Percentiles rank a stretch among this genome's conserved stretches.
These are phyloP conservation scores for Papio anubis DNA, from an alignment of 2,113 vertebrate species.

Conservation along the genomic window DNA sequence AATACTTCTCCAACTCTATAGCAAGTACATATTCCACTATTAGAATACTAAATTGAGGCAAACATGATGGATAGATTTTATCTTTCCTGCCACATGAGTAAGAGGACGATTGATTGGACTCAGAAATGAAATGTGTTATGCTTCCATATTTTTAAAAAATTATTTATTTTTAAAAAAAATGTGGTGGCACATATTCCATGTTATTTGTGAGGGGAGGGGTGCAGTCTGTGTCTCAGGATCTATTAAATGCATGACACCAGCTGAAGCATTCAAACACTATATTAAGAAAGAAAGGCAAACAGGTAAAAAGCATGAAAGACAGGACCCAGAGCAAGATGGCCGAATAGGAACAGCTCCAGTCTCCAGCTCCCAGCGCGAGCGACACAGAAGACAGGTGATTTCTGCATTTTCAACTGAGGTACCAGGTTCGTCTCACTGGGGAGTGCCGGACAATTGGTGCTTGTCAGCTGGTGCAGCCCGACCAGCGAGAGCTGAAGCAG, in stretches of 20 bases:
- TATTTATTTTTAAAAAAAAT: background rate
- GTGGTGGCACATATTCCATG: background rate
- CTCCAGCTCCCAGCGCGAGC: too few relatives aligned
- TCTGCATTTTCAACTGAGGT: too few relatives aligned
- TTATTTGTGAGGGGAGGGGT: background rate
- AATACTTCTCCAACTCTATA: slow-evolving; percentile 31
- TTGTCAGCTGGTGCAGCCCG: too few relatives aligned
- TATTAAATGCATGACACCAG: background rate
- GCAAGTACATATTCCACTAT: background rate
- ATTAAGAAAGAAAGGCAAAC: background rate
- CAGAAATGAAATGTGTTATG: background rate
- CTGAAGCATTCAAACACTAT: background rate
- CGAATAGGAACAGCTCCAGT: too few relatives aligned
- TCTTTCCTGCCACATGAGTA: background rate
- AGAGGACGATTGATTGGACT: background rate
- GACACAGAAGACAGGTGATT: too few relatives aligned
- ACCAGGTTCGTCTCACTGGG: too few relatives aligned
- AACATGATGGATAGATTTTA: background rate
- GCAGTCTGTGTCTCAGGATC: background rate
- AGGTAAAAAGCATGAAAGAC: background rate
- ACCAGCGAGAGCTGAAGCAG: too few relatives aligned
- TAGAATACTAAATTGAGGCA: background rate
- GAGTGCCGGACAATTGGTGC: too few relatives aligned
- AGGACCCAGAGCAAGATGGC: too few relatives aligned
- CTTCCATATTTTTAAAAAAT: background rate